These are phyloP conservation scores for Macrotis lagotis DNA, from an alignment of 2,113 vertebrate species.

Conservation along the genomic window DNA sequence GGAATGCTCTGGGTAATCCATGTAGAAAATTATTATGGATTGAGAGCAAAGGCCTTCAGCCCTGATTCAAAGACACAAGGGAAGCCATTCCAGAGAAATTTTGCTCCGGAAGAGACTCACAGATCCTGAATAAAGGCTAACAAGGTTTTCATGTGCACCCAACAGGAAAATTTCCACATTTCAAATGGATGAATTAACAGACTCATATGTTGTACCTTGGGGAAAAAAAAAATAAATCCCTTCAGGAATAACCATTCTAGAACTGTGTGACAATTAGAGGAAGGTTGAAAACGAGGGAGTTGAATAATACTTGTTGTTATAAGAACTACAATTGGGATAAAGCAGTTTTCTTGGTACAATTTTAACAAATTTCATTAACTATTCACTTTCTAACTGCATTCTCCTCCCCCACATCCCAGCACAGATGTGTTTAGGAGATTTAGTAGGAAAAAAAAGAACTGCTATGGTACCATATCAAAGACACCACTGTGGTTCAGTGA, in stretches of 20 bases:
- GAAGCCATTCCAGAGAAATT: background rate
- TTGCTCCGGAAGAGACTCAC: background rate
- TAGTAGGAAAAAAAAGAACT: background rate
- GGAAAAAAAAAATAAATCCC: background rate
- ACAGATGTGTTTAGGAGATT: background rate
- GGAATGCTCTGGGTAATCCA: rapidly evolving
- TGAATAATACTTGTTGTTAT: background rate
- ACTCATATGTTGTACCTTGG: background rate
- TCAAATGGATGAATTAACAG: background rate
- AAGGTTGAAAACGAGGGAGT: background rate
- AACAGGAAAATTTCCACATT: background rate
- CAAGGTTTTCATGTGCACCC: background rate
- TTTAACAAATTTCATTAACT: background rate
- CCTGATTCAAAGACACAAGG: background rate
- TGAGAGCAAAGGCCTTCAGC: background rate
- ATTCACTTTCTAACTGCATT: background rate
- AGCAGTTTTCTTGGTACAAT: conserved; percentile 15
- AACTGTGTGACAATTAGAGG: background rate
- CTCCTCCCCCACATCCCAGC: background rate
- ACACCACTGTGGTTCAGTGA: background rate
- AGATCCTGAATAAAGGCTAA: background rate
- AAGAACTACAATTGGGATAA: background rate
- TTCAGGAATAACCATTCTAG: background rate
- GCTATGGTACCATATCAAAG: background rate
- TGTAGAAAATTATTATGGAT: background rate